These are phyloP conservation scores for Drosophila sucinea DNA, from an alignment of 1,140 invertebrate genomes.

Conservation along the genomic window DNA sequence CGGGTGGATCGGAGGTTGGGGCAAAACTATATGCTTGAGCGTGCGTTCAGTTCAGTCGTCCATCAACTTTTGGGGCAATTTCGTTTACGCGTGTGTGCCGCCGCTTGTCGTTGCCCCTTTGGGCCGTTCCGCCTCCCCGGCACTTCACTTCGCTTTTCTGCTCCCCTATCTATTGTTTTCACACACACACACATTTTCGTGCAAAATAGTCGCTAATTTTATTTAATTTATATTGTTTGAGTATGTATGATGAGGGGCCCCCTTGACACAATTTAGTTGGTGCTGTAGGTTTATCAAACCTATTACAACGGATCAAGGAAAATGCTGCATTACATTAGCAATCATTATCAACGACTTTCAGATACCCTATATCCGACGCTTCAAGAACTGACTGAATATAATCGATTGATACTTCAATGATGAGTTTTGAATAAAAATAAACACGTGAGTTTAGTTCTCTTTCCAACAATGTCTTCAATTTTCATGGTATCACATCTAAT, in stretches of 20 bases:
- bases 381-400: too few relatives aligned
- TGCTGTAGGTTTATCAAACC: constrained; percentile 66
- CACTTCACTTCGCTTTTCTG: background rate
- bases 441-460: too few relatives aligned
- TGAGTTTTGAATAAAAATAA: too few relatives aligned
- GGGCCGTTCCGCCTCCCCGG: constrained; percentile 14
- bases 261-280: constrained; percentile 75
- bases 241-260: constrained; percentile 40
- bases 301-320: constrained; percentile 65
- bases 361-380: background rate
- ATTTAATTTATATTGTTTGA: constrained; percentile 74
- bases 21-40: constrained; percentile 56
- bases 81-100: constrained; percentile 44
- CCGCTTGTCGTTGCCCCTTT: constrained; percentile 6
- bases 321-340: constrained; percentile 28
- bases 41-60: constrained; percentile 25
- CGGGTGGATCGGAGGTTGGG: constrained; percentile 14
- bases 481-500: too few relatives aligned
- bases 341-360: background rate
- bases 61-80: constrained; percentile 56
- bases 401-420: too few relatives aligned
- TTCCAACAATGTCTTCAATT: too few relatives aligned
- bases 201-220: constrained; percentile 76
- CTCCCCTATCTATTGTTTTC: constrained; percentile 36
- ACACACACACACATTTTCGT: constrained; percentile 47